Evolutionary conservation across 2,113 vertebrate species (phyloP), one percentile per base, ranked within the genome.

Genomic region (Corydoras sp.): DNA sequence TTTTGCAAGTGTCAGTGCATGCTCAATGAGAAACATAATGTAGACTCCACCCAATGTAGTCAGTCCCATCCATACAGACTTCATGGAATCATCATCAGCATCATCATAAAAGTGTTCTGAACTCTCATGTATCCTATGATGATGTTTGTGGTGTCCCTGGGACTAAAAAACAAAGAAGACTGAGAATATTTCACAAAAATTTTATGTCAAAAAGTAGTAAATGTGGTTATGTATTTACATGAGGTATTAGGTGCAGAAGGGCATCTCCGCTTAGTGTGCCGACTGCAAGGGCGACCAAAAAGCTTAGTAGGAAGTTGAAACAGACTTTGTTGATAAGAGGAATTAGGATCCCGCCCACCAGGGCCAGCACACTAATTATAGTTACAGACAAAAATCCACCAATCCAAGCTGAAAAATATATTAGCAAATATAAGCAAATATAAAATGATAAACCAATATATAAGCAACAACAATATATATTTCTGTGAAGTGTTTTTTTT

Each of bases 221-320:
- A n/a, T 14, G 9, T 10, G 13, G 2, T 14, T 14, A n/a, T 51
- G 54, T 9, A 92, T 95, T 94, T 86, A 98, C 97, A 71, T 99
- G 96, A 6, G 97, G 97, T 80, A 99, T 93, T 62, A 99, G 95
- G 73, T 99, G 97, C 12, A 99, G 88, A 79, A 99, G 93, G 72
- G 97, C 97, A 75, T 99, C 97, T 60, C 97, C 97, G 58, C 97
- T 98, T 79, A 99, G 87, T 9, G 97, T 95, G 30, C 97, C 97
- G 32, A 99, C 97, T 0, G 97, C 96, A 81, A 99, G 74, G 0
- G 97, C 96, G 84, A 99, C 96, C 80, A 99, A 87, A 83, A 99
- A 98, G 87, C 94, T 98, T 75, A 99, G 88, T 24, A 99, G 91
- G 88, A 98, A 99, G 81, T 97, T 97, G 89, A 98, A 98, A 88